Evolutionary conservation across 1,140 invertebrate genomes (phyloP).

Genomic region (Pinna nobilis): DNA sequence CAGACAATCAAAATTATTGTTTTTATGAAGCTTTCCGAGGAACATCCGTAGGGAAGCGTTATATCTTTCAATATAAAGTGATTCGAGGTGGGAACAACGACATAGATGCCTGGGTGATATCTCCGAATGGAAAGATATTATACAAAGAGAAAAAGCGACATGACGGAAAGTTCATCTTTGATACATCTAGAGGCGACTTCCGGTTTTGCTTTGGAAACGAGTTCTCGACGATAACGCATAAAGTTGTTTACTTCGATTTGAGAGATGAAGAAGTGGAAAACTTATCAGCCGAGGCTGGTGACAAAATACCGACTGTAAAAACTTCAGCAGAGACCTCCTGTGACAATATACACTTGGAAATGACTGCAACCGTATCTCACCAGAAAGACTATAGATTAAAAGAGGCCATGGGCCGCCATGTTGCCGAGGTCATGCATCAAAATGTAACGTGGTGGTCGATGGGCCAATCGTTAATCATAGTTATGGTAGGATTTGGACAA

Average conservation of each 20-base stretch:
- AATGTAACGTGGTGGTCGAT: constrained; percentile 94
- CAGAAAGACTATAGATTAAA: constrained; percentile 96
- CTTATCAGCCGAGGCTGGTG: constrained; percentile 78
- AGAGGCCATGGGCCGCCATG: constrained; percentile 94
- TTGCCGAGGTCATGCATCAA: constrained; percentile 96
- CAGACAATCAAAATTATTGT: constrained; percentile 54
- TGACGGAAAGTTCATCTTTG: constrained; percentile 91
- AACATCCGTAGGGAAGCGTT: constrained; percentile 41
- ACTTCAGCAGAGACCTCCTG: constrained; percentile 88
- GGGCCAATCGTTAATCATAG: constrained; percentile 88
- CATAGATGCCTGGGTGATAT: constrained; percentile 94
- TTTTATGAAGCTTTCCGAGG: constrained; percentile 53
- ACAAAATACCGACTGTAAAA: constrained; percentile 53
- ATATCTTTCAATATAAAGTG: constrained; percentile 80
- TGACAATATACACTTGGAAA: constrained; percentile 90
- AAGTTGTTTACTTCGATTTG: constrained; percentile 98
- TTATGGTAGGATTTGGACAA: constrained; percentile 90
- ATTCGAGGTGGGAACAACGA: constrained; percentile 98
- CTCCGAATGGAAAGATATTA: constrained; percentile 90
- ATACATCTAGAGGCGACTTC: constrained; percentile 86
- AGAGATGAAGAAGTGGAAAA: constrained; percentile 89
- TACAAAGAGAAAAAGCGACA: constrained; percentile 93
- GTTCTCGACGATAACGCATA: constrained; percentile 98
- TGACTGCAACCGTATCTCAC: constrained; percentile 84
- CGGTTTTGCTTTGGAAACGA: constrained; percentile 97